These are phyloP conservation scores for Enteromius radiatus DNA, from an alignment of 2,797 vertebrate genomes.

Conservation along the genomic window DNA sequence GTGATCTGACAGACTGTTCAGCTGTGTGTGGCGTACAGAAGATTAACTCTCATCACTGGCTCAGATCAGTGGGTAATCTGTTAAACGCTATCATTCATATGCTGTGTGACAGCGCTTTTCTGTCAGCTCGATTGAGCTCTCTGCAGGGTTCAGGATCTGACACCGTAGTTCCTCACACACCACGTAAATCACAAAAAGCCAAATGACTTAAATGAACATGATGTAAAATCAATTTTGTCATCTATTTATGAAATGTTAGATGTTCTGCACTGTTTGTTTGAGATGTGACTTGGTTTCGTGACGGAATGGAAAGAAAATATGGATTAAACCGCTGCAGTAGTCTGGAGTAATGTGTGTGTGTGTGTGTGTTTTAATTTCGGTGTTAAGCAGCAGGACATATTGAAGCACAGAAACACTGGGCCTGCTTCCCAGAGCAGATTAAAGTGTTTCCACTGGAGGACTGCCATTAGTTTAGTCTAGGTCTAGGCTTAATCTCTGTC, in stretches of 20 bases:
- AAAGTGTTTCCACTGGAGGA: constrained; percentile 7
- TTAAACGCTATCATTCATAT: constrained; percentile 48
- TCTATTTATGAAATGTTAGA: constrained; percentile 12
- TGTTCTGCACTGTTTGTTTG: neutral
- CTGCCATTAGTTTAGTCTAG: constrained; percentile 14
- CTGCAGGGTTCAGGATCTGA: constrained; percentile 12
- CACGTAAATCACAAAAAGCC: constrained; percentile 37
- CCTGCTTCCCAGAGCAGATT: constrained; percentile 19
- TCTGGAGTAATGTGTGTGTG: neutral
- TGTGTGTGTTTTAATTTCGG: neutral
- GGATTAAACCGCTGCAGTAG: neutral
- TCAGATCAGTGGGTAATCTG: constrained; percentile 49
- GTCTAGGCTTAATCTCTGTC: neutral
- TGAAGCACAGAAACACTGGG: constrained; percentile 3
- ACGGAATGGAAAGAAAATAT: neutral
- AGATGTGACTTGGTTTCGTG: constrained; percentile 2
- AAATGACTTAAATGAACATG: constrained; percentile 6
- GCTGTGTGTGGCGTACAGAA: constrained; percentile 38
- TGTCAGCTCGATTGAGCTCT: constrained; percentile 37
- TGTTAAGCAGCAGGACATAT: neutral
- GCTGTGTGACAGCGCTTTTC: constrained; percentile 41
- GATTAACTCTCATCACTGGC: constrained; percentile 53
- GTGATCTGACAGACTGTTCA: constrained; percentile 49
- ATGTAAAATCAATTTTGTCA: constrained; percentile 20
- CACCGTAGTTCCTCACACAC: constrained; percentile 3